phyloP scores from a whole-genome alignment of 2,888 invertebrate genomes.

The Lepidonotus clava region DNA sequence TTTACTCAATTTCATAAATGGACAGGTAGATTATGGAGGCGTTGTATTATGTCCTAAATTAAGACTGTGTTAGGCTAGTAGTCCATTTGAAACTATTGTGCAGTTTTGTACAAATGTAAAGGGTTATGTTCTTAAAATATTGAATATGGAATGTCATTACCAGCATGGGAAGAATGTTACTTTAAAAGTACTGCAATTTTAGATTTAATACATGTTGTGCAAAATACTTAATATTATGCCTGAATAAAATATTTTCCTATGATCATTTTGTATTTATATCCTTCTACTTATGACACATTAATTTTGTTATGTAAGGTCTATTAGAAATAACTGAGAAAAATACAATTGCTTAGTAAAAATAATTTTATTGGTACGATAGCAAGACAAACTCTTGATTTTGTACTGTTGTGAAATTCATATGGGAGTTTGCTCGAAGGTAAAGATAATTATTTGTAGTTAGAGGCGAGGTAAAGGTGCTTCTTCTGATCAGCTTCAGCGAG shows the following conservation, averaged over 20 bases:
- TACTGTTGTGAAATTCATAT: not conserved
- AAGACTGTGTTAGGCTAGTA: no score
- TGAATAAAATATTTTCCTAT: not conserved
- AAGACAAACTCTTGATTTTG: conserved; percentile 36
- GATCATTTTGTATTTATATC: not conserved
- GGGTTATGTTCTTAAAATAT: not conserved
- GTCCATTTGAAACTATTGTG: no score
- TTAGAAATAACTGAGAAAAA: not conserved
- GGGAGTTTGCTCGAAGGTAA: conserved; percentile 26
- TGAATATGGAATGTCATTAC: not conserved
- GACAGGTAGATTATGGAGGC: no score
- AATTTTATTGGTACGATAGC: conserved; percentile 42
- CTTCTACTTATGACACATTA: not conserved
- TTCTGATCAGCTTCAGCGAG: not conserved
- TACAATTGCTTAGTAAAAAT: conserved; percentile 12
- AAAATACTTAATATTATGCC: not conserved
- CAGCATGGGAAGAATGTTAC: not conserved
- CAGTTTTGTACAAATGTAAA: not conserved
- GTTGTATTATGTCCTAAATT: no score
- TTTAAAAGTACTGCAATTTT: not conserved
- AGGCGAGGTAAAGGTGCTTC: not conserved
- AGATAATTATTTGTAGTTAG: not conserved
- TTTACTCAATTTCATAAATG: no score
- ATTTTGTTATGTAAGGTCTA: not conserved
- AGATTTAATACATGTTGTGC: not conserved